Conservation (phyloP, 2,888 invertebrate genomes). For the Troides aeacus region DNA sequence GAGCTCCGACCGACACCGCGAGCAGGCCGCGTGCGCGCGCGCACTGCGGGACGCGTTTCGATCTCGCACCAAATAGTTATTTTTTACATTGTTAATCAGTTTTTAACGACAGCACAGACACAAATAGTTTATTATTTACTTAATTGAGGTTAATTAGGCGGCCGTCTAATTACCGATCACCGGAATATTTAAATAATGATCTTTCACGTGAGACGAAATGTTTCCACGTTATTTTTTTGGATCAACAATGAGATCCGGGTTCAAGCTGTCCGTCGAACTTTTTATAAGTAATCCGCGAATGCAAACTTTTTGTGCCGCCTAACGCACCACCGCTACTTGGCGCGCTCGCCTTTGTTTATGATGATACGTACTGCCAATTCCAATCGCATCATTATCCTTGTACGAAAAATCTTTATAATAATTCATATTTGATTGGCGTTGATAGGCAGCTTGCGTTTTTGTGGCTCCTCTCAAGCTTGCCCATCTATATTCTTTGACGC, state of each 20-base stretch:
- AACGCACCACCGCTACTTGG: too few relatives aligned
- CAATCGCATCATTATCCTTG: too few relatives aligned
- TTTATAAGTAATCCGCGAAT: too few relatives aligned
- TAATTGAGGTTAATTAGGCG: conserved; percentile 23
- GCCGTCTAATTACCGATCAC: conserved; percentile 21
- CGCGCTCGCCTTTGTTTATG: too few relatives aligned
- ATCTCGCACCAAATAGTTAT: background rate
- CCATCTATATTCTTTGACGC: conserved; percentile 9
- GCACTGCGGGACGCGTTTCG: too few relatives aligned
- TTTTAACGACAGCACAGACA: conserved; percentile 16
- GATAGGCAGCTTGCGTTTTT: conserved; percentile 12
- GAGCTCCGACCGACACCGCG: too few relatives aligned
- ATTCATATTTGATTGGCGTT: background rate
- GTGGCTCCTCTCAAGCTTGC: background rate
- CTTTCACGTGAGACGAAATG: conserved; percentile 9
- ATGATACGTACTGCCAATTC: too few relatives aligned
- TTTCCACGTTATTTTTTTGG: conserved; percentile 18
- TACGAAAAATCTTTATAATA: too few relatives aligned
- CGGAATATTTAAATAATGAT: conserved; percentile 13
- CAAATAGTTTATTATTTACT: background rate
- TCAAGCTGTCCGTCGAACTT: conserved; percentile 1
- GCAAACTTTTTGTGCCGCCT: too few relatives aligned
- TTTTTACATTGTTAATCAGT: conserved; percentile 8
- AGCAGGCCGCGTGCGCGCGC: too few relatives aligned
- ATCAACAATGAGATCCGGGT: conserved; percentile 17